These are phyloP conservation scores for Brienomyrus brachyistius DNA, from an alignment of 2,113 vertebrate genomes.

Conservation along the genomic window DNA sequence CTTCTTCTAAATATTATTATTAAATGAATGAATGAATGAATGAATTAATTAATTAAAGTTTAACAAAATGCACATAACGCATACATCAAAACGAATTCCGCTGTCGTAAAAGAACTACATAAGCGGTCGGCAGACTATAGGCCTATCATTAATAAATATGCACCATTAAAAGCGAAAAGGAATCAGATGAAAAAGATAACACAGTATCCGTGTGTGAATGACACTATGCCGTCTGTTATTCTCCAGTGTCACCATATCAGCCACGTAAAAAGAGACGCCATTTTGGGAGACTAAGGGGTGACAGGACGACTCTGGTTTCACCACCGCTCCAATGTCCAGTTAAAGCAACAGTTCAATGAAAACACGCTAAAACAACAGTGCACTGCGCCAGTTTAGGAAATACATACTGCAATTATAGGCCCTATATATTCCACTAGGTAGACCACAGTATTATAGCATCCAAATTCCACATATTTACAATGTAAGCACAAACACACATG, in stretches of 20 bases:
- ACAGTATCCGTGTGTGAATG: slow-evolving; percentile 31
- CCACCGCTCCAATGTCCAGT: not conserved
- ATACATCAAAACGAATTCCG: not conserved
- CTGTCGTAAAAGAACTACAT: not conserved
- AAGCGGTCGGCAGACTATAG: not conserved
- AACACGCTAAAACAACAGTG: not conserved
- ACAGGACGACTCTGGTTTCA: slow-evolving; percentile 13
- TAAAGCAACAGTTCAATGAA: slow-evolving; percentile 3
- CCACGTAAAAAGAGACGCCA: slow-evolving; percentile 9
- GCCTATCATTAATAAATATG: slow-evolving; percentile 1
- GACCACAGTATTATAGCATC: not conserved
- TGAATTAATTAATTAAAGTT: not conserved
- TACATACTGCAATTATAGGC: not conserved
- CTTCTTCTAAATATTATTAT: not conserved
- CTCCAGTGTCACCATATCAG: slow-evolving; percentile 27
- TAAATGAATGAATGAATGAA: too few relatives aligned
- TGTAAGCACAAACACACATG: not conserved
- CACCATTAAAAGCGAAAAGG: not conserved
- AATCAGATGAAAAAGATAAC: not conserved
- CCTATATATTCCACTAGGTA: not conserved
- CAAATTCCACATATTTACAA: not conserved
- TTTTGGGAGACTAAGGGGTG: not conserved
- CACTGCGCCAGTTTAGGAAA: not conserved
- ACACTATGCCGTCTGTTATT: slow-evolving; percentile 32
- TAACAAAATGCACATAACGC: not conserved